Evolutionary conservation across 2,888 invertebrate genomes (phyloP).

Genomic region (Ophion slaviceki): DNA sequence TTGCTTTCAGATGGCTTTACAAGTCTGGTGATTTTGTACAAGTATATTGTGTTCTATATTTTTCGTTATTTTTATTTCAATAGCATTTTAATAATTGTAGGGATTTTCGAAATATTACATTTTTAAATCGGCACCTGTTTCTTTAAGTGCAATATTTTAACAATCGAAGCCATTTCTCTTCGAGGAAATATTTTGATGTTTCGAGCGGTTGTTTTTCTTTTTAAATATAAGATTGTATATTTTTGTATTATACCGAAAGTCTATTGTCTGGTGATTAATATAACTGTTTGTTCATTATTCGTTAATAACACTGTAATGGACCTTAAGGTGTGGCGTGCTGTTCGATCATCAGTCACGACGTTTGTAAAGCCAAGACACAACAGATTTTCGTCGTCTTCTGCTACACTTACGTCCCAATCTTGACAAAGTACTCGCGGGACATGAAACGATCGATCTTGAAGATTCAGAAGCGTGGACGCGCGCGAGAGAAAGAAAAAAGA

Average conservation of each 20-base stretch:
- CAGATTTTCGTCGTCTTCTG: slow-evolving; percentile 48
- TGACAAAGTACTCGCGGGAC: slow-evolving; percentile 36
- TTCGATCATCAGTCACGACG: slow-evolving; percentile 55
- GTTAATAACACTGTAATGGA: neutral
- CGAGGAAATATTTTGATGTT: neutral
- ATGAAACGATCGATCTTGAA: slow-evolving; percentile 49
- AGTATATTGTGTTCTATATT: too few relatives aligned
- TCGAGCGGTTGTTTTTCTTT: neutral
- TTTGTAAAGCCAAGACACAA: slow-evolving; percentile 47
- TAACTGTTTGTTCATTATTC: neutral
- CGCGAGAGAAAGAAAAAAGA: slow-evolving; percentile 12
- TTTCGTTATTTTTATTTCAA: too few relatives aligned
- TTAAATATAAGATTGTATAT: neutral
- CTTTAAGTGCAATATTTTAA: too few relatives aligned
- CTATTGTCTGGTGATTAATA: neutral
- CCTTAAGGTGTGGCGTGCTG: neutral
- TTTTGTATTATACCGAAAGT: neutral
- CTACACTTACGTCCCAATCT: slow-evolving; percentile 63
- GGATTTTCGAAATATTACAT: too few relatives aligned
- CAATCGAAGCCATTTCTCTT: neutral
- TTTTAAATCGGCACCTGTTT: too few relatives aligned
- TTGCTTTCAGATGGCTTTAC: too few relatives aligned
- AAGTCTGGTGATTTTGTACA: too few relatives aligned
- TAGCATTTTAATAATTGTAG: too few relatives aligned
- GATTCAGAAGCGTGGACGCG: slow-evolving; percentile 31